Conservation (phyloP, 2,113 vertebrate species). For the Pteruthius melanotis region DNA sequence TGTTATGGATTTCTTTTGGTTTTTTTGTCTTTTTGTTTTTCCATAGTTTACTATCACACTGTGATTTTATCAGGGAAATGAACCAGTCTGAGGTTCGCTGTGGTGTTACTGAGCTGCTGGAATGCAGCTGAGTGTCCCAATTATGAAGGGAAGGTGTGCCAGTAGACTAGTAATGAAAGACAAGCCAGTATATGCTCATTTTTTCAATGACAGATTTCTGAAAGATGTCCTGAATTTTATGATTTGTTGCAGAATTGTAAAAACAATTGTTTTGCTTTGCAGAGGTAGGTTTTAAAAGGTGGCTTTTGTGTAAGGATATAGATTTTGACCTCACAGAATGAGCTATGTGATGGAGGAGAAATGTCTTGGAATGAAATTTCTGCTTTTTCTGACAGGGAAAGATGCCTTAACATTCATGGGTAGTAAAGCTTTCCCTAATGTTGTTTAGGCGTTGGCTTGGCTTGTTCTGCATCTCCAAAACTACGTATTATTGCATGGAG, state of each 20-base stretch:
- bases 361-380: background rate
- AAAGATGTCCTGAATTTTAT: background rate
- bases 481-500: background rate
- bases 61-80: background rate
- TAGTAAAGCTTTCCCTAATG: background rate
- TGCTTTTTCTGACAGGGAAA: background rate
- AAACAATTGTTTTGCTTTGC: background rate
- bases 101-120: background rate
- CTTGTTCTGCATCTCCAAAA: background rate
- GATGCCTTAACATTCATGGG: background rate
- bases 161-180: background rate
- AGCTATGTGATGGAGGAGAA: background rate
- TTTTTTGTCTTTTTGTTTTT: background rate
- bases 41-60: background rate
- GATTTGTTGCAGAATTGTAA: background rate
- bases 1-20: background rate
- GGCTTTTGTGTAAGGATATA: background rate
- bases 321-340: background rate
- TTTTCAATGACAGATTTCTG: background rate
- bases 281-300: background rate
- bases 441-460: background rate
- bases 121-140: background rate
- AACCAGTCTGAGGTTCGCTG: background rate
- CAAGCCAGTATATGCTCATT: background rate
- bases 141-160: background rate